A percentile compares a stretch with the other conserved stretches of the same genome.
These are phyloP conservation scores for Strigamia transsilvanica DNA, from an alignment of 2,888 invertebrate genomes.

Conservation along the genomic window DNA sequence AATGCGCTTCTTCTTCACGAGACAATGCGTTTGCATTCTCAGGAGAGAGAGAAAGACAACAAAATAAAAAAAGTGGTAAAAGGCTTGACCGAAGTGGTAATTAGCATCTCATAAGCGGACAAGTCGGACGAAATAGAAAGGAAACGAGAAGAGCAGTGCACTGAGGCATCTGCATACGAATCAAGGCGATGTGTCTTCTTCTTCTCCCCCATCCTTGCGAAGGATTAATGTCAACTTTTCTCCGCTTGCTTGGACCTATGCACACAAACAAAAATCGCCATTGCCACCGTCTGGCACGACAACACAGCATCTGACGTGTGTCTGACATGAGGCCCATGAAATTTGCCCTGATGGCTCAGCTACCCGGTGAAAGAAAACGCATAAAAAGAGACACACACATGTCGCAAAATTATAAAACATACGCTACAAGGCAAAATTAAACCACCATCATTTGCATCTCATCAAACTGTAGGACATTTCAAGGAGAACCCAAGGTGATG, in stretches of 20 bases:
- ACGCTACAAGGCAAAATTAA: slow-evolving; percentile 16
- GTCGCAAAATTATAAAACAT: slow-evolving; percentile 10
- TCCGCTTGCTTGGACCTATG: slow-evolving; percentile 21
- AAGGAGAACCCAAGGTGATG: slow-evolving; percentile 16
- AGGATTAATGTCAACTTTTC: slow-evolving; percentile 30
- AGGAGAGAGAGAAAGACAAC: not conserved
- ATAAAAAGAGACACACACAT: not conserved
- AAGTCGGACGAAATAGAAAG: slow-evolving; percentile 21
- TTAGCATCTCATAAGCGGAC: slow-evolving; percentile 30
- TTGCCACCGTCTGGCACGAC: slow-evolving; percentile 18
- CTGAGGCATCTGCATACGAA: slow-evolving; percentile 25
- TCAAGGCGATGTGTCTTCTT: slow-evolving; percentile 12
- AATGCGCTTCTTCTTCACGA: slow-evolving; percentile 30
- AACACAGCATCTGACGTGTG: not conserved
- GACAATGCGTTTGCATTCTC: slow-evolving; percentile 26
- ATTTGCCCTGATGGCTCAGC: slow-evolving; percentile 3
- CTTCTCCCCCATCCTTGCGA: not conserved
- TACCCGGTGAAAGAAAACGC: not conserved
- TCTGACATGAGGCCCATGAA: slow-evolving; percentile 9
- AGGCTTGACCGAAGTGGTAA: slow-evolving; percentile 26
- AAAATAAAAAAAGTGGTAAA: slow-evolving; percentile 13
- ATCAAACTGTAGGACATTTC: slow-evolving; percentile 7
- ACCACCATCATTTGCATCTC: slow-evolving; percentile 30
- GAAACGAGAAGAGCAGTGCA: slow-evolving; percentile 1
- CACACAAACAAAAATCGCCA: slow-evolving; percentile 18